Evolutionary conservation across 2,113 vertebrate species (phyloP).

Genomic region (Nematolebias whitei): DNA sequence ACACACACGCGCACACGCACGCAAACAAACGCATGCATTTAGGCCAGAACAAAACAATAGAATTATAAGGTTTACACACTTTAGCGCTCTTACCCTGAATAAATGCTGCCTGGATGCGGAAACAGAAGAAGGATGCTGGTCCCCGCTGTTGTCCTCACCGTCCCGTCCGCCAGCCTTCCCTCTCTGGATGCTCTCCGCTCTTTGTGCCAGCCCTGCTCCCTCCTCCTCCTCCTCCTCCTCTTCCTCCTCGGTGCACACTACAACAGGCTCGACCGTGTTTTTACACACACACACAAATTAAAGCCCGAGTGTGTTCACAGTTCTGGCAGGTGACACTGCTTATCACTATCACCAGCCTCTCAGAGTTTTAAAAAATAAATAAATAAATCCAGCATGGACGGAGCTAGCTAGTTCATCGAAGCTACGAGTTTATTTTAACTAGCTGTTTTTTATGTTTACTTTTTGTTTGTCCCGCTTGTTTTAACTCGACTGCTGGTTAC

Average conservation of each 20-base stretch:
- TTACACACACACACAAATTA: too few relatives aligned
- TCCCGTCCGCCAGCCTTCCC: conserved; percentile 61
- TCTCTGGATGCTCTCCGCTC: conserved; percentile 64
- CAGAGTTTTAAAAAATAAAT: too few relatives aligned
- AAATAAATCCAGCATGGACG: too few relatives aligned
- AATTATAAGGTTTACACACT: conserved; percentile 4
- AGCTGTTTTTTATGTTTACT: too few relatives aligned
- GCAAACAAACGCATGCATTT: background rate
- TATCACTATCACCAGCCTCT: too few relatives aligned
- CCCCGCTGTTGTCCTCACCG: conserved; percentile 61
- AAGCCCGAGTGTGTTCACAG: too few relatives aligned
- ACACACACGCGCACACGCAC: conserved; percentile 29
- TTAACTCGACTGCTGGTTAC: too few relatives aligned
- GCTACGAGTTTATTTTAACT: too few relatives aligned
- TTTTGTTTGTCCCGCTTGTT: too few relatives aligned
- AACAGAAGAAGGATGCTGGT: conserved; percentile 47
- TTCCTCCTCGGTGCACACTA: conserved; percentile 19
- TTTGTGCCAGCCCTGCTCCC: conserved; percentile 54
- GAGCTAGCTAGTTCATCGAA: too few relatives aligned
- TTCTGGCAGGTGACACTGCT: too few relatives aligned
- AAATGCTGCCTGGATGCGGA: conserved; percentile 4
- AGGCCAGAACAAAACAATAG: conserved; percentile 45
- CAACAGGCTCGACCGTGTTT: too few relatives aligned
- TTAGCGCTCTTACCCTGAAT: conserved; percentile 47
- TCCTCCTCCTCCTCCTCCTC: conserved; percentile 30